phyloP scores from a whole-genome alignment of 2,888 invertebrate species.

The Oligia fasciuncula region DNA sequence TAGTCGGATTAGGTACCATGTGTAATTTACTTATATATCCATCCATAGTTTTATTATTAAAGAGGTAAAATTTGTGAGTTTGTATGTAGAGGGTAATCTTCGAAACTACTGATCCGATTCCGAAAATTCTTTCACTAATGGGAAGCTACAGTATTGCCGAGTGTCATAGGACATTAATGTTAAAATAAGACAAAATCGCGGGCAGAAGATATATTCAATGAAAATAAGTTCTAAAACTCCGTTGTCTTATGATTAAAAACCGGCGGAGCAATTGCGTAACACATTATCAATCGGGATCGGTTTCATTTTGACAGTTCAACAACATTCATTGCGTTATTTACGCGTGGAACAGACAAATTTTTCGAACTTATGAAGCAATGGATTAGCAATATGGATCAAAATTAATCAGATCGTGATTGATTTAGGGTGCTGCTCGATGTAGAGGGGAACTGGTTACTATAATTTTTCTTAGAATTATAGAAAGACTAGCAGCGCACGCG shows the following conservation, averaged over 20 bases:
- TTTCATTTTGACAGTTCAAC: too few species aligned
- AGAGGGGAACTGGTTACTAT: too few species aligned
- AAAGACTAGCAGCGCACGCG: too few species aligned
- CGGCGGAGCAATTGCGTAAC: too few species aligned
- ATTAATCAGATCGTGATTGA: too few species aligned
- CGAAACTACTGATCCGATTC: background rate
- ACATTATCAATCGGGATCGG: too few species aligned
- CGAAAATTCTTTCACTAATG: background rate
- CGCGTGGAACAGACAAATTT: too few species aligned
- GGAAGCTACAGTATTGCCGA: background rate
- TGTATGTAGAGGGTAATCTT: background rate
- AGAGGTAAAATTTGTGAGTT: background rate
- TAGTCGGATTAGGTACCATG: background rate
- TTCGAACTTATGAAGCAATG: too few species aligned
- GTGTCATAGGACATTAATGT: background rate
- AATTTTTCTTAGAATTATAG: too few species aligned
- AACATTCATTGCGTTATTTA: too few species aligned
- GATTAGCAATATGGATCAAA: too few species aligned
- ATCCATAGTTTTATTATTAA: background rate
- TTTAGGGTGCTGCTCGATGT: too few species aligned
- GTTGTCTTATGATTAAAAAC: background rate
- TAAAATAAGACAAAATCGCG: background rate
- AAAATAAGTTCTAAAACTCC: background rate
- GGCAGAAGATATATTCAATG: background rate
- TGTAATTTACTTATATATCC: constrained; percentile 11